A percentile compares a stretch with the other conserved stretches of the same genome.
phyloP scores from a whole-genome alignment of 2,888 invertebrate genomes.

The Noctua fimbriata region DNA sequence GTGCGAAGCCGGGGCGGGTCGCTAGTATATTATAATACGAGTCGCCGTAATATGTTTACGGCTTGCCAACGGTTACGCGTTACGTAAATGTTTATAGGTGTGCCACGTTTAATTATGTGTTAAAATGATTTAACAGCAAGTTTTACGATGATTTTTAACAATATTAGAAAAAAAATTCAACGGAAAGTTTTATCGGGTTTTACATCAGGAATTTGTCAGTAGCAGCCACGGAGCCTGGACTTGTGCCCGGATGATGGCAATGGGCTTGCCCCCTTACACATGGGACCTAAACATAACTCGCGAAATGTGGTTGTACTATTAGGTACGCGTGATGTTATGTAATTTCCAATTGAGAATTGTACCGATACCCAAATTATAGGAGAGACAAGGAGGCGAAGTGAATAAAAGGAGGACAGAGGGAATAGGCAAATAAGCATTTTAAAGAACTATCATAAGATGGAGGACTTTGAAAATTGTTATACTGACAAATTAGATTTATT shows the following conservation, averaged over 20 bases:
- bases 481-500: not conserved
- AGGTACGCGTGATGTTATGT: not conserved
- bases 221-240: too few relatives aligned
- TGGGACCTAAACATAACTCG: too few relatives aligned
- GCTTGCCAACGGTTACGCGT: slow-evolving; percentile 26
- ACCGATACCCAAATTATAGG: not conserved
- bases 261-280: too few relatives aligned
- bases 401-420: not conserved
- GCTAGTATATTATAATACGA: not conserved
- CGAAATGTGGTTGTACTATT: too few relatives aligned
- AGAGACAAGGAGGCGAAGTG: not conserved
- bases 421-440: not conserved
- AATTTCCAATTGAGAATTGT: not conserved
- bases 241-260: too few relatives aligned
- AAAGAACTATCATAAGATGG: not conserved
- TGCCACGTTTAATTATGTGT: slow-evolving; percentile 17
- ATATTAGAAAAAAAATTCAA: not conserved
- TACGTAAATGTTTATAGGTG: slow-evolving; percentile 48
- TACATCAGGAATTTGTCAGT: not conserved
- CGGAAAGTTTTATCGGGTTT: not conserved
- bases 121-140: slow-evolving; percentile 16
- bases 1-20: too few relatives aligned
- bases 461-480: not conserved
- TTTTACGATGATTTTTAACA: not conserved
- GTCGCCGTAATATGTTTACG: slow-evolving; percentile 38